Evolutionary conservation across 1,140 invertebrate species (phyloP), one percentile per base, ranked within the genome.

Genomic region (Halotydeus destructor): DNA sequence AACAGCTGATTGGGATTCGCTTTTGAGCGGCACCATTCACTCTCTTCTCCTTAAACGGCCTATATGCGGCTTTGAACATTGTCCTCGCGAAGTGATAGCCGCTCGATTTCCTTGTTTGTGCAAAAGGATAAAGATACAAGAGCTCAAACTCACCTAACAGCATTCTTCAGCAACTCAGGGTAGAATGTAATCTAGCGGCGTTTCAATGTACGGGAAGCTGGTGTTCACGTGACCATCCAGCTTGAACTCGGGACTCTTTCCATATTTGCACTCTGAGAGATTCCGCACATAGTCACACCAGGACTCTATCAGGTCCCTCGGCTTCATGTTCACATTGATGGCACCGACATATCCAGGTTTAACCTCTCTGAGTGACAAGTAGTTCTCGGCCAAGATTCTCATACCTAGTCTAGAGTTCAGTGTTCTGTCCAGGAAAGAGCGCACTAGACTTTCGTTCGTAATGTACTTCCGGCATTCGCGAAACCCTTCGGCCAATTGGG

Each of bases 161-260:
- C 64, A 60, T 72, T 72, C 52, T 72, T 72, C n/a, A 72, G 50
- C 23, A 72, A 47, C 55, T 72, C 70, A 5, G 65, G n/a, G 65
- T 11, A 72, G 49, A 28, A 72, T 71, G 49, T 72, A 72, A 48
- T 72, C 69, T 24, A 69, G 50, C 6, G 68, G 68, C 23, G 58
- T 59, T 49, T 64, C 58, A 41, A 65, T 69, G 49, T 71, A 72
- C 0, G 69, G 68, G 53, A 72, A 70, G 5, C 57, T 57, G 26
- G 60, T 59, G 53, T 67, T 62, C 4, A 61, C 48, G 39, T 69
- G 66, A 9, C 69, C 69, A 45, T 67, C 67, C 5, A 71, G 49
- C 38, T 60, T 59, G 16, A 72, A 57, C 8, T 61, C 51, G 9
- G 70, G 70, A 3, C 66, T 56, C 27, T 55, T 54, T 5, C 69